Base-by-base conservation (phyloP, 1,140 invertebrate genomes). In the Nasonia longicornis region DNA sequence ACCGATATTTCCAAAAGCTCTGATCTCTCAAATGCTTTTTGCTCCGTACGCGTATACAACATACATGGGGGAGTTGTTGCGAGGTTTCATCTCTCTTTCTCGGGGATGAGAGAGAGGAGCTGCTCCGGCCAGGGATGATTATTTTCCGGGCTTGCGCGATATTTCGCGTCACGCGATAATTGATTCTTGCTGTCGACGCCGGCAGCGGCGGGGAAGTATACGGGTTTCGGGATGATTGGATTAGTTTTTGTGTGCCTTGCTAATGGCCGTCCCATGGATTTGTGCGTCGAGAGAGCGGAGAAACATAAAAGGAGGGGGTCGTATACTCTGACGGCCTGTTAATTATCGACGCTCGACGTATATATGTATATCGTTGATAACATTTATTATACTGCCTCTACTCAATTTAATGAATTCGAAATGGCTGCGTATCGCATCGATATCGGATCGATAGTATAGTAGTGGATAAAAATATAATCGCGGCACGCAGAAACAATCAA, bases 121-220 rank as follows among this genome's bases (percentile, higher is more conserved):
- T 26, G 26, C 26, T 2, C 20, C 20, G 52, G 48, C 3, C 48
- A 2, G 52, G 52, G 52, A 58, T 58, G 52, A 58, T 58, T 58
- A 58, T 58, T 48, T 58, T 58, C 20, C 16, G 16, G 52, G 64
- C 72, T 79, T 72, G 72, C 52, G 70, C 52, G 70, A 72, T 79
- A 72, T 73, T 73, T 45, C 26, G 78, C 38, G 63, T 74, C 71
- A 76, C 26, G 67, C 66, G 73, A 76, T 81, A 81, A 81, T 81
- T 75, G 73, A 81, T 81, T 76, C 38, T 22, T 31, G 78, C 52
- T 58, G 52, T 58, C 52, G 20, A n/a, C 45, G 52, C 63, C 58
- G 70, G 7, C 52, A 6, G 38, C 22, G 1, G 22, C 20, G 20
- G 52, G 52, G 52, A 58, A 58, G 52, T 58, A 58, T 58, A 58